Conservation (phyloP, 1,140 invertebrate genomes). For the Drosophila arawakana region DNA sequence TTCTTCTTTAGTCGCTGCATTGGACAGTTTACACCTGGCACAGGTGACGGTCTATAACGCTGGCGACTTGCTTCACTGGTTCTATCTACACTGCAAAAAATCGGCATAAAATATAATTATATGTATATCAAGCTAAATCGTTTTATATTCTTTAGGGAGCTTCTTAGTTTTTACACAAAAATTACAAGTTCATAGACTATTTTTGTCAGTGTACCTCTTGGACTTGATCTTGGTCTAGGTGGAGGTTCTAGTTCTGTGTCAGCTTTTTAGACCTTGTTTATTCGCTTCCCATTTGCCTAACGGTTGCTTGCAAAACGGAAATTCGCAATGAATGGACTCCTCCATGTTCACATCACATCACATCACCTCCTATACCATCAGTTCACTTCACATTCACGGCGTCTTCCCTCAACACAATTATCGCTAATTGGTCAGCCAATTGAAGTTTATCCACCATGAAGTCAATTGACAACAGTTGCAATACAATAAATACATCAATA, state of each 20-base stretch:
- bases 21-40: slow-evolving; percentile 76
- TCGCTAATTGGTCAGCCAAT: slow-evolving; percentile 63
- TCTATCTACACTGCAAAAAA: slow-evolving; percentile 5
- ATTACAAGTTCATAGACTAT: not conserved
- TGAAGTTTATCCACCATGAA: slow-evolving; percentile 23
- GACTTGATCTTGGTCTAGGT: slow-evolving; percentile 10
- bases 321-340: slow-evolving; percentile 21
- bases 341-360: no score
- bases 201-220: slow-evolving; percentile 2
- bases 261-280: slow-evolving; percentile 57
- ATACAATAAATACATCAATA: slow-evolving; percentile 35
- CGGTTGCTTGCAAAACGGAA: slow-evolving; percentile 55
- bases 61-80: slow-evolving; percentile 74
- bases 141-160: no score
- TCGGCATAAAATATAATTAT: no score
- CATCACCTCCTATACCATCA: no score
- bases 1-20: slow-evolving; percentile 7
- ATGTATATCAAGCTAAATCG: no score
- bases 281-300: slow-evolving; percentile 82
- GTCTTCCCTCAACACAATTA: slow-evolving; percentile 54
- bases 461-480: slow-evolving; percentile 45
- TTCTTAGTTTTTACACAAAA: no score
- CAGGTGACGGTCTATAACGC: slow-evolving; percentile 68
- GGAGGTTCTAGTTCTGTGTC: slow-evolving; percentile 61
- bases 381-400: no score